These are phyloP conservation scores for Lanistes nyassanus DNA, from an alignment of 1,140 invertebrate genomes.

Conservation along the genomic window DNA sequence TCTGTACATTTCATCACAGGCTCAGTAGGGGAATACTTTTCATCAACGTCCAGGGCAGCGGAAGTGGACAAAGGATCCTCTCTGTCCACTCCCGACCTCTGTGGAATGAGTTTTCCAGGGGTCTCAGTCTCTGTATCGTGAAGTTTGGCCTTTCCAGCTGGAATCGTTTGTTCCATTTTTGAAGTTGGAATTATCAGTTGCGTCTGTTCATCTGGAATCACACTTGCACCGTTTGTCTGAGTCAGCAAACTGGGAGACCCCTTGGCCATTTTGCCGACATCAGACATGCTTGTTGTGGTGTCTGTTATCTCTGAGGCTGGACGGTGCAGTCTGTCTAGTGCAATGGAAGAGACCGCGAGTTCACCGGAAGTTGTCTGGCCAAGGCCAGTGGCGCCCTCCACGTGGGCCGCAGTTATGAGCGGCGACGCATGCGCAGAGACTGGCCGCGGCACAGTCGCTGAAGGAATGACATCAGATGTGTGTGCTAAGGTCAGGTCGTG, in stretches of 20 bases:
- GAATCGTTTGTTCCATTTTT: too few species aligned
- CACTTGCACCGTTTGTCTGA: conserved; percentile 22
- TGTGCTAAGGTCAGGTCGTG: too few species aligned
- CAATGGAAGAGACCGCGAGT: too few species aligned
- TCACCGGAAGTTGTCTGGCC: not conserved
- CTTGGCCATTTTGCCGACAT: conserved; percentile 36
- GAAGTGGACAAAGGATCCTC: not conserved
- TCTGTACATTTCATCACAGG: conserved; percentile 45
- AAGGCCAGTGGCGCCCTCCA: conserved; percentile 11
- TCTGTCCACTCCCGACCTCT: not conserved
- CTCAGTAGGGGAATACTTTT: conserved; percentile 32
- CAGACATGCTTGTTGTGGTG: not conserved
- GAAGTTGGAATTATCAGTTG: too few species aligned
- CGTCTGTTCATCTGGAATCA: conserved; percentile 28
- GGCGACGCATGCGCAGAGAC: not conserved
- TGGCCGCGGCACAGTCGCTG: not conserved
- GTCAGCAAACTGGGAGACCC: conserved; percentile 36
- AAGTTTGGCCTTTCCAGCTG: conserved; percentile 16
- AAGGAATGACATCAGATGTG: too few species aligned
- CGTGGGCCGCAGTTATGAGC: not conserved
- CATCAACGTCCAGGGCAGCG: conserved; percentile 20
- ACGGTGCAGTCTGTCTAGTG: too few species aligned
- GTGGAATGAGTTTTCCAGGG: conserved; percentile 36
- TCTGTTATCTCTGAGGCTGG: not conserved
- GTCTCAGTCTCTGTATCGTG: conserved; percentile 27